Conservation (phyloP, 2,888 invertebrate species). For the Caenorhabditis sp. region DNA sequence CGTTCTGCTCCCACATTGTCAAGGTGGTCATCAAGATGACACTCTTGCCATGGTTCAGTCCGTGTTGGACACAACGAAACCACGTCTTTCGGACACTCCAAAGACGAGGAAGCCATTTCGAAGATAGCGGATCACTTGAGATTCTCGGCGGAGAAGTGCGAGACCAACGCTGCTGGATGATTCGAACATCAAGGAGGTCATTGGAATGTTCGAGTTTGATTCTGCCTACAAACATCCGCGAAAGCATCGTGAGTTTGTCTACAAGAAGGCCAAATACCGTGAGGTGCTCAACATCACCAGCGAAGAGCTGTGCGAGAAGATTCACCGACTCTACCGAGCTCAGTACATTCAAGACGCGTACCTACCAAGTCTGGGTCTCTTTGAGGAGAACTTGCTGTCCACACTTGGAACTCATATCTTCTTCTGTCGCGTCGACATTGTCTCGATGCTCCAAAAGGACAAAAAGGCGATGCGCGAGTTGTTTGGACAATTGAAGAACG, state of each 20-base stretch:
- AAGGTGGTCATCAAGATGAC: too few relatives aligned
- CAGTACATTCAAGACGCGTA: slow-evolving; percentile 99
- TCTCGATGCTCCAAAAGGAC: slow-evolving; percentile 95
- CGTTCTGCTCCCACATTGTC: too few relatives aligned
- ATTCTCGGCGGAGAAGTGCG: too few relatives aligned
- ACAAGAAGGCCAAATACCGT: slow-evolving; percentile 89
- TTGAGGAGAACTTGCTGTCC: slow-evolving; percentile 98
- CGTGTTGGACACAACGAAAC: too few relatives aligned
- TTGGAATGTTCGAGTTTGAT: slow-evolving; percentile 95
- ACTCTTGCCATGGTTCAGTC: too few relatives aligned
- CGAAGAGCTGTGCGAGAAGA: slow-evolving; percentile 94
- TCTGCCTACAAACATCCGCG: slow-evolving; percentile 86
- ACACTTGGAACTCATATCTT: slow-evolving; percentile 98
- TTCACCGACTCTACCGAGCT: slow-evolving; percentile 99
- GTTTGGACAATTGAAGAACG: slow-evolving; percentile 94
- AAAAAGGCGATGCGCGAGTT: slow-evolving; percentile 96
- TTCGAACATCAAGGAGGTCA: slow-evolving; percentile 88
- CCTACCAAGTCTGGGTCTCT: slow-evolving; percentile 97
- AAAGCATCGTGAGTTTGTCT: slow-evolving; percentile 96
- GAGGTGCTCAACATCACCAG: slow-evolving; percentile 94
- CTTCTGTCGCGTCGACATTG: slow-evolving; percentile 99
- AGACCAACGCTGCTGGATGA: slow-evolving; percentile 86
- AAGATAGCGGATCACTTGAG: too few relatives aligned
- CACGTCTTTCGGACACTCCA: too few relatives aligned
- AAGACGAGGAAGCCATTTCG: too few relatives aligned